Percentiles rank a stretch among this genome's conserved stretches.
Conservation (phyloP, 2,113 vertebrate genomes). For the Pteropus alecto region DNA sequence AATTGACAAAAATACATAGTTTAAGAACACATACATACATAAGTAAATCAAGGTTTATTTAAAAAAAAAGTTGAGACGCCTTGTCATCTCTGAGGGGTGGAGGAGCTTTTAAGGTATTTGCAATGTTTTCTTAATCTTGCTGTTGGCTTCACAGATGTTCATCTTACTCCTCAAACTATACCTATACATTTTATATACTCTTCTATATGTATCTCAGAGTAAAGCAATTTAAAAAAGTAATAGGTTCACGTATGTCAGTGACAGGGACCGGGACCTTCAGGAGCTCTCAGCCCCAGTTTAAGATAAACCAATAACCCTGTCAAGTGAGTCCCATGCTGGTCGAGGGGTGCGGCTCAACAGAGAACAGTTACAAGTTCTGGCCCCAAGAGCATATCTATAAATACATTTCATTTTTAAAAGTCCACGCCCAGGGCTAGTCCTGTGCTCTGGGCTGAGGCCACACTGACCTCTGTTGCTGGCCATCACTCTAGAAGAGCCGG, state of each 20-base stretch:
- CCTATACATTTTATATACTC: background rate
- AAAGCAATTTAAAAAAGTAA: background rate
- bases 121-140: background rate
- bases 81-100: background rate
- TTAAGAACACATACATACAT: background rate
- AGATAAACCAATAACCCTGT: background rate
- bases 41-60: background rate
- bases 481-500: background rate
- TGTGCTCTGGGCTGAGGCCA: conserved; percentile 6
- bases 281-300: background rate
- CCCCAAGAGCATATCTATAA: conserved; percentile 24
- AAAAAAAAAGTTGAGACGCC: background rate
- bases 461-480: background rate
- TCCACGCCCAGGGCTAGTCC: background rate
- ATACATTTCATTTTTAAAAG: conserved; percentile 42
- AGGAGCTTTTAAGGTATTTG: background rate
- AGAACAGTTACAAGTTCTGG: conserved; percentile 28
- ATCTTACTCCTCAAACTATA: background rate
- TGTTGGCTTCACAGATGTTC: background rate
- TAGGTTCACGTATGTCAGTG: background rate
- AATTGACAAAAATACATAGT: background rate
- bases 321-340: background rate
- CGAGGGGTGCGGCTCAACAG: background rate
- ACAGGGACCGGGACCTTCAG: background rate
- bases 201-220: background rate